Evolutionary conservation across 1,140 invertebrate species (phyloP).

Genomic region (Tyrophagus putrescentiae): DNA sequence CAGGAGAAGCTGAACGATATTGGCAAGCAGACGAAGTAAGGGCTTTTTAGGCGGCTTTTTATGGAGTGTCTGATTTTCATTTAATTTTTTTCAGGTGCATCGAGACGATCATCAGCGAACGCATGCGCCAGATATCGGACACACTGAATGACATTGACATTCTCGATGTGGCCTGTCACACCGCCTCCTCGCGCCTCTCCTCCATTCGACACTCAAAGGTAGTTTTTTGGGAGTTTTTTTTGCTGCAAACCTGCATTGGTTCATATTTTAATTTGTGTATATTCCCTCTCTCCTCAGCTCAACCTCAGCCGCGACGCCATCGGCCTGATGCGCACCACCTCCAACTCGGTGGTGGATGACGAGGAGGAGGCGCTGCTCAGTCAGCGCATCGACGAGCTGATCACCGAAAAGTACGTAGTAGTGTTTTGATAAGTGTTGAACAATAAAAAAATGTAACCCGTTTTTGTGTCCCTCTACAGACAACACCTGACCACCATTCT

Average conservation of each 20-base stretch:
- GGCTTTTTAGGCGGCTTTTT: slow-evolving; percentile 20
- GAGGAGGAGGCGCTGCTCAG: slow-evolving; percentile 33
- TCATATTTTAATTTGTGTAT: slow-evolving; percentile 3
- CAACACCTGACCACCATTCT: slow-evolving; percentile 59
- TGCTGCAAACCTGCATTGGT: slow-evolving; percentile 2
- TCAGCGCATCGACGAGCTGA: slow-evolving; percentile 33
- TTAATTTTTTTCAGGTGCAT: slow-evolving; percentile 45
- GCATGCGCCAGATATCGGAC: slow-evolving; percentile 52
- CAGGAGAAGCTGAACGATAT: slow-evolving; percentile 64
- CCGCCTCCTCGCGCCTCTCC: slow-evolving; percentile 53
- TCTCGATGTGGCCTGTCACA: slow-evolving; percentile 61
- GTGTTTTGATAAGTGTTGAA: slow-evolving; percentile 37
- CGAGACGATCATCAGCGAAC: slow-evolving; percentile 68
- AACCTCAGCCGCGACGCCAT: slow-evolving; percentile 22
- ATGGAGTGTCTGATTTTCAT: neutral
- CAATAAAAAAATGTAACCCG: neutral
- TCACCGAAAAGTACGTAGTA: slow-evolving; percentile 34
- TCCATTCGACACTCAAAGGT: slow-evolving; percentile 57
- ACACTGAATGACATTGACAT: slow-evolving; percentile 76
- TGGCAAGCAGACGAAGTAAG: slow-evolving; percentile 36
- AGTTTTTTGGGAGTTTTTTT: neutral
- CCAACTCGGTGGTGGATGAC: slow-evolving; percentile 21
- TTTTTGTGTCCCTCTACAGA: slow-evolving; percentile 36
- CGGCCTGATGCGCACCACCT: slow-evolving; percentile 5
- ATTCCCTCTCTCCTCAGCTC: slow-evolving; percentile 12